Base-by-base conservation (phyloP, 2,113 vertebrate genomes). In the Bostrychus sinensis region DNA sequence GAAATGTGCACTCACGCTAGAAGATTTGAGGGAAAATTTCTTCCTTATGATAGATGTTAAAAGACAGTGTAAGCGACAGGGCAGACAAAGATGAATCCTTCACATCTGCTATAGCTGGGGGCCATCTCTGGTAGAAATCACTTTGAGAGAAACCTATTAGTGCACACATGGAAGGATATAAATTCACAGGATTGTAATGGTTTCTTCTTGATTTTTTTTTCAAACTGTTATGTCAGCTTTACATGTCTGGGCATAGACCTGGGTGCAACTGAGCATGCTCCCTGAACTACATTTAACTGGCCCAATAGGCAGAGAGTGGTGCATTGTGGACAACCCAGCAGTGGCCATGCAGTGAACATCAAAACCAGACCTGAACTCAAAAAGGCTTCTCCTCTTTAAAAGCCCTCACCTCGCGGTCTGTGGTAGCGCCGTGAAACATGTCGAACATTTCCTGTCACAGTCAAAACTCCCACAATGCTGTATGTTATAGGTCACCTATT, bases 381-480 rank as follows among this genome's bases (percentile, higher is more conserved):
- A 62, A 69, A 66, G 70, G 57, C 73, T 17, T 45, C 69, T 82
- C 41, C 80, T 75, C 68, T 65, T 59, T 77, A 45, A 82, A 78
- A 84, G 53, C 70, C 56, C 51, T 81, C 77, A 75, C 66, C 65
- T 79, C 72, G 62, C 30, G 60, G 77, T 77, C 74, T 36, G 76
- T 61, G 81, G 75, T 77, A 70, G 81, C 71, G 48, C 75, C 61
- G 70, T 69, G 53, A 83, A 87, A 88, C 89, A 88, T 89, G 87
- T 80, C 66, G 78, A 87, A 92, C 88, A 91, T 89, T 92, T 91
- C 88, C 90, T 90, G 85, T 82, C 73, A 86, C 79, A 72, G 80
- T 72, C 56, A 32, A 80, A 79, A 86, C 88, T 91, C 80, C 66
- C 56, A 8, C 42, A 32, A 6, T 17, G 5, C 12, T 12, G 37